Evolutionary conservation across 2,888 invertebrate genomes (phyloP).

Genomic region (Apotomis capreana): DNA sequence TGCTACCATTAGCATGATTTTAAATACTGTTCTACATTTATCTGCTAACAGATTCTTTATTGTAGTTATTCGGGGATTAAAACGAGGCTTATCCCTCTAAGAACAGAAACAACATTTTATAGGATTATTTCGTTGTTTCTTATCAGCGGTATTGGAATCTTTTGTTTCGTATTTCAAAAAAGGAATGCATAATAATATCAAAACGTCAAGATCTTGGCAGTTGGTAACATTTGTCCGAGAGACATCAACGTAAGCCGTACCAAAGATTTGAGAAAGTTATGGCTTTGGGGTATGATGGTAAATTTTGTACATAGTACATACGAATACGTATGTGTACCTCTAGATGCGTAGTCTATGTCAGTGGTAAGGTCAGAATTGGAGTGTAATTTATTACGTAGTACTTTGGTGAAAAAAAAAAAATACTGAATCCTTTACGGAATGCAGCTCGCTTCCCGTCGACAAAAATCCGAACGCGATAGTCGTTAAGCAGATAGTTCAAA

Average conservation of each 20-base stretch:
- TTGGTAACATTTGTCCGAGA: too few relatives aligned
- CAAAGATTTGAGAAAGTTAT: too few relatives aligned
- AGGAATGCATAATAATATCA: not conserved
- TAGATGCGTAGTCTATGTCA: too few relatives aligned
- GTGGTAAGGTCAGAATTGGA: too few relatives aligned
- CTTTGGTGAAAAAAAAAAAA: too few relatives aligned
- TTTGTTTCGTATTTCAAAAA: conserved; percentile 26
- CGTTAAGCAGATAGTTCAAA: conserved; percentile 29
- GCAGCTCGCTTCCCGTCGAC: not conserved
- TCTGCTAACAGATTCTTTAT: not conserved
- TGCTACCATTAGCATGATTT: too few relatives aligned
- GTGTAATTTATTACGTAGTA: too few relatives aligned
- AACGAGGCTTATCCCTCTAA: not conserved
- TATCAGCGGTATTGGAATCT: conserved; percentile 18
- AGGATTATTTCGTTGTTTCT: conserved; percentile 1
- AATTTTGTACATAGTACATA: too few relatives aligned
- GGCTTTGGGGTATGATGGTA: too few relatives aligned
- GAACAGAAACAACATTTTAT: conserved; percentile 8
- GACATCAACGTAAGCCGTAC: too few relatives aligned
- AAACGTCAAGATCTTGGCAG: not conserved
- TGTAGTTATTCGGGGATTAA: too few relatives aligned
- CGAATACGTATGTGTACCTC: too few relatives aligned
- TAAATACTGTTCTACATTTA: not conserved
- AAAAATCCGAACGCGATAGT: conserved; percentile 14
- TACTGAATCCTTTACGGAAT: not conserved